These are phyloP conservation scores for Meloidogyne chitwoodi DNA, from an alignment of 1,140 invertebrate species.

Conservation along the genomic window DNA sequence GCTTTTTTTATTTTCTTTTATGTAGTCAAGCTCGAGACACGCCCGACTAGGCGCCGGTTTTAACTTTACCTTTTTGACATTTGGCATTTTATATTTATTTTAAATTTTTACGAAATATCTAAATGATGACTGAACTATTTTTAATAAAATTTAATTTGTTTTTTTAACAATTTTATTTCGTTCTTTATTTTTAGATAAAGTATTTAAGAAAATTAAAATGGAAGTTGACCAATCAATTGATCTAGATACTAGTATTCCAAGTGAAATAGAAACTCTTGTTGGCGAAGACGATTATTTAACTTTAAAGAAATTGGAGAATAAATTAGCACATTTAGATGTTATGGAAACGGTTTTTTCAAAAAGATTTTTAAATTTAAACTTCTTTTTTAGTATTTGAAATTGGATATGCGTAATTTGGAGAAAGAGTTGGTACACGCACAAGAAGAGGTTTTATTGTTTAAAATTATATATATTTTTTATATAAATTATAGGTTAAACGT, in stretches of 20 bases:
- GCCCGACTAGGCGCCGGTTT: too few relatives aligned
- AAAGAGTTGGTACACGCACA: slow-evolving; percentile 96
- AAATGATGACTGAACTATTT: too few relatives aligned
- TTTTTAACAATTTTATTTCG: too few relatives aligned
- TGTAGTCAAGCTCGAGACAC: too few relatives aligned
- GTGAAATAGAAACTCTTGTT: not conserved
- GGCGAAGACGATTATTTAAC: slow-evolving; percentile 42
- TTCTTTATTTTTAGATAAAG: not conserved
- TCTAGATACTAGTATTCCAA: not conserved
- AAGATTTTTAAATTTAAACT: not conserved
- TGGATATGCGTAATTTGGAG: slow-evolving; percentile 93
- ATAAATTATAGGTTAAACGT: slow-evolving; percentile 73
- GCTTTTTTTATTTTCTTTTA: too few relatives aligned
- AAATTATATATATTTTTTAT: not conserved
- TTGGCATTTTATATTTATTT: too few relatives aligned
- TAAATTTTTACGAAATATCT: too few relatives aligned
- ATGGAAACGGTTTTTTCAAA: slow-evolving; percentile 70
- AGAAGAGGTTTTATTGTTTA: slow-evolving; percentile 67
- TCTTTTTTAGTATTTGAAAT: slow-evolving; percentile 79
- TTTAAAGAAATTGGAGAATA: slow-evolving; percentile 81
- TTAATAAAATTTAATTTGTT: too few relatives aligned
- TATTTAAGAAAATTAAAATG: not conserved
- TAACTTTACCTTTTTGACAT: too few relatives aligned
- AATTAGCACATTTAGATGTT: slow-evolving; percentile 90
- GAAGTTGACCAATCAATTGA: not conserved